Evolutionary conservation across 2,113 vertebrate genomes (phyloP).

Genomic region (Spermophilus dauricus): DNA sequence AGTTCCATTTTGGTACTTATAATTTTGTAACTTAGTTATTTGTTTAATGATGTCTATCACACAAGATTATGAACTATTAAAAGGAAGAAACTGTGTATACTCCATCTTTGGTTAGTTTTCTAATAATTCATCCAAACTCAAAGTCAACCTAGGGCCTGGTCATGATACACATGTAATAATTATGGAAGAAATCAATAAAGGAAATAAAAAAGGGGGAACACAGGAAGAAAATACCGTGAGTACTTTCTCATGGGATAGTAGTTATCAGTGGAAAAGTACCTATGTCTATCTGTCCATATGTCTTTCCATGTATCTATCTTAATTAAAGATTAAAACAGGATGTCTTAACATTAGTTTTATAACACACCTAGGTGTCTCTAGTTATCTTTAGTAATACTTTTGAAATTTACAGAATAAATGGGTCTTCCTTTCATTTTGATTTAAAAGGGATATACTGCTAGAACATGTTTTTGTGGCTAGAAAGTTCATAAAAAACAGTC

Average conservation of each 20-base stretch:
- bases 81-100: background rate
- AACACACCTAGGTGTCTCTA: background rate
- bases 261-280: background rate
- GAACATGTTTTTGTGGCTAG: background rate
- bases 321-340: constrained; percentile 19
- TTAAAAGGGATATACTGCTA: background rate
- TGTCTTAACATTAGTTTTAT: background rate
- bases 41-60: background rate
- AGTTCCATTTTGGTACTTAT: background rate
- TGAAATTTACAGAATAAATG: background rate
- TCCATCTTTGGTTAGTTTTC: background rate
- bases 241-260: constrained; percentile 38
- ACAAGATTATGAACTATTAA: constrained; percentile 1
- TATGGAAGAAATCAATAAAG: background rate
- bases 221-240: background rate
- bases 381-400: background rate
- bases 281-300: background rate
- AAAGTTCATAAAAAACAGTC: constrained; percentile 1
- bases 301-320: background rate
- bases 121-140: background rate
- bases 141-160: background rate
- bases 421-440: constrained; percentile 38
- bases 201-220: background rate
- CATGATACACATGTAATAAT: background rate
- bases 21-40: background rate